A percentile compares a stretch with the other conserved stretches of the same genome.
These are phyloP conservation scores for Sebastes hubbsi DNA, from an alignment of 2,797 vertebrate species.

Conservation along the genomic window DNA sequence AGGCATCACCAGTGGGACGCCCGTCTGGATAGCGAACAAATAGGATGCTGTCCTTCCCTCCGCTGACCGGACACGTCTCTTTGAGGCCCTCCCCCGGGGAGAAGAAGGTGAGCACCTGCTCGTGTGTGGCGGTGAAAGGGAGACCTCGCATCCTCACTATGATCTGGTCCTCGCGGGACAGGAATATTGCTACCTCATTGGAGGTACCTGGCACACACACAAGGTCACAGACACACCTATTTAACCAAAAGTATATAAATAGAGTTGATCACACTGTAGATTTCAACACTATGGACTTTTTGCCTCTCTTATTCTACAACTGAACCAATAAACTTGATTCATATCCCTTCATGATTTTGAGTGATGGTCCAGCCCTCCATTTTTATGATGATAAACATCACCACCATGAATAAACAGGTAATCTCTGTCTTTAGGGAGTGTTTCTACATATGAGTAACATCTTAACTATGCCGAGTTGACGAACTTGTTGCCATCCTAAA, in stretches of 20 bases:
- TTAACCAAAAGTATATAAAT: not conserved
- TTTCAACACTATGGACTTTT: not conserved
- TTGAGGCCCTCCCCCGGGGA: constrained; percentile 72
- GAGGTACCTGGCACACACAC: constrained; percentile 87
- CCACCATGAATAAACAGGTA: not conserved
- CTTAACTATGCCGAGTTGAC: not conserved
- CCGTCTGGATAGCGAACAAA: constrained; percentile 97
- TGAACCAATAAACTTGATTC: not conserved
- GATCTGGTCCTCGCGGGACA: constrained; percentile 95
- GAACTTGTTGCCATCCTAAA: not conserved
- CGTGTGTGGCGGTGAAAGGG: constrained; percentile 93
- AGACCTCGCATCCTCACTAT: constrained; percentile 95
- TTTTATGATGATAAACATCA: not conserved
- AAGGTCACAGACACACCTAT: not conserved
- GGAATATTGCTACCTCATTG: constrained; percentile 93
- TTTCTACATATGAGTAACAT: not conserved
- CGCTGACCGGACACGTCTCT: constrained; percentile 88
- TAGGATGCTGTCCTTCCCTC: constrained; percentile 90
- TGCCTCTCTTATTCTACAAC: not conserved
- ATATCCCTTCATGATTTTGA: not conserved
- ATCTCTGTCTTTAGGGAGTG: not conserved
- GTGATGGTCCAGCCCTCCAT: not conserved
- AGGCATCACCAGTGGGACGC: constrained; percentile 95
- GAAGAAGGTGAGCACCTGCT: constrained; percentile 93
- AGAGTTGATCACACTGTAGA: not conserved